Percentiles rank a stretch among this genome's conserved stretches.
Evolutionary conservation across 2,797 vertebrate genomes (phyloP).

Genomic region (Enteromius mattozi): DNA sequence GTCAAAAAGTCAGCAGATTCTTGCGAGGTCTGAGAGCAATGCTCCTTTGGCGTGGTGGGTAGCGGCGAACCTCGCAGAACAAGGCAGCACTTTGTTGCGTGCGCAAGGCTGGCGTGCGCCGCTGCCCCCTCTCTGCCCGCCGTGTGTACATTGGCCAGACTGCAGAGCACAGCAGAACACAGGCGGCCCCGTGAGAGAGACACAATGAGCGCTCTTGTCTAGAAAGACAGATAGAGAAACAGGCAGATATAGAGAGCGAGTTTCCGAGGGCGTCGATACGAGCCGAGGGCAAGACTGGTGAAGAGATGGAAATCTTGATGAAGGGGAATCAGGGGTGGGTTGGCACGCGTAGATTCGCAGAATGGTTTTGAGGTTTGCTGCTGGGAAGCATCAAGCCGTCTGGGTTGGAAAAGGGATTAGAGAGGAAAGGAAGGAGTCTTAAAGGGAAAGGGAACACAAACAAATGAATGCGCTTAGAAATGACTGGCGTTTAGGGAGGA

Average conservation of each 20-base stretch:
- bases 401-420: constrained; percentile 52
- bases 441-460: constrained; percentile 32
- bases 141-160: constrained; percentile 62
- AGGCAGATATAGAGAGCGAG: constrained; percentile 22
- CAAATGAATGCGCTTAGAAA: constrained; percentile 14
- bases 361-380: constrained; percentile 43
- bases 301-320: constrained; percentile 46
- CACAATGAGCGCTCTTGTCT: constrained; percentile 64
- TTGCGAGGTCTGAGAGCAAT: constrained; percentile 12
- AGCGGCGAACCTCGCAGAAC: constrained; percentile 29
- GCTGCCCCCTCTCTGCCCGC: constrained; percentile 48
- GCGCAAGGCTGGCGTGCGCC: constrained; percentile 36
- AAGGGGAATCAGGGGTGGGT: constrained; percentile 9
- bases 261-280: constrained; percentile 15
- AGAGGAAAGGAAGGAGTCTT: constrained; percentile 34
- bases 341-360: constrained; percentile 13
- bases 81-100: constrained; percentile 56
- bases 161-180: constrained; percentile 55
- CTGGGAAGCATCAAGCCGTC: constrained; percentile 49
- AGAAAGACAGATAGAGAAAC: constrained; percentile 32
- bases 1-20: constrained; percentile 56
- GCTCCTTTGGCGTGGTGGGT: constrained; percentile 33
- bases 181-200: constrained; percentile 35
- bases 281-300: constrained; percentile 7
- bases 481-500: neutral